Percentiles rank a stretch among this genome's conserved stretches.
Conservation (phyloP, 2,113 vertebrate species). For the Calonectris borealis region DNA sequence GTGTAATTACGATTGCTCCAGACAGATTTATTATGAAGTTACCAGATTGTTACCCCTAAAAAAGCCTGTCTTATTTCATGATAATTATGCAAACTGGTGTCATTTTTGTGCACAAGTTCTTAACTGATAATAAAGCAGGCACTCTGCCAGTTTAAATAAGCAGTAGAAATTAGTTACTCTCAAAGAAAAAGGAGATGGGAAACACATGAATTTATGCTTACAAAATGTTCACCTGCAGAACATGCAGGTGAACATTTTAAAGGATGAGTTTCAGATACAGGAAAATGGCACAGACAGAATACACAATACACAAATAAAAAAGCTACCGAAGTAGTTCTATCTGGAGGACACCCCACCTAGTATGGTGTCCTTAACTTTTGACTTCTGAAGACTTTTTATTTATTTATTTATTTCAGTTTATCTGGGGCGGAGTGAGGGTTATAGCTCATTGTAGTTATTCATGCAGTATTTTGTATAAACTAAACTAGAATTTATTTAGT, state of each 20-base stretch:
- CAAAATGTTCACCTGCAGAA: background rate
- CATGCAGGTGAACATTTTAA: background rate
- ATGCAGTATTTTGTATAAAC: background rate
- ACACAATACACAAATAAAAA: background rate
- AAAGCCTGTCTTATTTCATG: slow-evolving; percentile 62
- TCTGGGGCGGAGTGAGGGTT: background rate
- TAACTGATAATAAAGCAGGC: slow-evolving; percentile 67
- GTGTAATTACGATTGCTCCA: slow-evolving; percentile 61
- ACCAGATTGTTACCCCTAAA: slow-evolving; percentile 62
- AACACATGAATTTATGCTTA: background rate
- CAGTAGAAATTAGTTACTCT: slow-evolving; percentile 48
- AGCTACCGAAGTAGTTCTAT: background rate
- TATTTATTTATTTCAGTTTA: background rate
- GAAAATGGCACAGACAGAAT: background rate
- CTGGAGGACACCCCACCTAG: background rate
- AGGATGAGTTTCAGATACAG: background rate
- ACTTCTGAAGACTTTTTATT: background rate
- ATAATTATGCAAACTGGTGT: slow-evolving; percentile 59
- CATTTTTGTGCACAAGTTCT: slow-evolving; percentile 47
- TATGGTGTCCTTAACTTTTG: background rate
- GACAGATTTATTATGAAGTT: slow-evolving; percentile 64
- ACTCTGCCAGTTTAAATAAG: slow-evolving; percentile 57
- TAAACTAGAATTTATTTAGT: background rate
- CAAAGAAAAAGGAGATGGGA: background rate
- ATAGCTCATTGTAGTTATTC: background rate